Evolutionary conservation across 2,797 vertebrate genomes (phyloP).

Genomic region (Oreonectes daqikongensis): DNA sequence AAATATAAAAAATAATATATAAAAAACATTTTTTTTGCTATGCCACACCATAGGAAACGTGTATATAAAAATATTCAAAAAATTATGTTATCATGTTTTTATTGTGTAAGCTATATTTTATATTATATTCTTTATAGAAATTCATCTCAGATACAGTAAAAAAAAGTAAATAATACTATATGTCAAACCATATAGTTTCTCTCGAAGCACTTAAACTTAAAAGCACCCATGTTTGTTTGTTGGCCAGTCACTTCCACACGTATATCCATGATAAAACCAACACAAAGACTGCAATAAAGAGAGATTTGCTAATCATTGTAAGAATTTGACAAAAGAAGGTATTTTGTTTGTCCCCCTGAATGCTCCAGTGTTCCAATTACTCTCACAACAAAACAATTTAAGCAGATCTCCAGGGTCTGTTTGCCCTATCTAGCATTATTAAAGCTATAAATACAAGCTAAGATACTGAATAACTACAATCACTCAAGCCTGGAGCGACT

Average conservation of each 20-base stretch:
- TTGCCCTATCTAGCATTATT: constrained; percentile 23
- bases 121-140: too few species aligned
- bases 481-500: not conserved
- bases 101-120: too few species aligned
- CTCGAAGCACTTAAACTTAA: not conserved
- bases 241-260: not conserved
- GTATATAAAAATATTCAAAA: too few species aligned
- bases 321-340: constrained; percentile 10
- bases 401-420: constrained; percentile 13
- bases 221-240: not conserved
- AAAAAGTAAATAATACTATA: too few species aligned
- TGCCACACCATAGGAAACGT: too few species aligned
- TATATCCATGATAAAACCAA: not conserved
- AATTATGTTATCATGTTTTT: too few species aligned
- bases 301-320: constrained; percentile 15
- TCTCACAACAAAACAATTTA: constrained; percentile 7
- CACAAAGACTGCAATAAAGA: constrained; percentile 9
- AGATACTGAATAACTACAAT: constrained; percentile 18
- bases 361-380: constrained; percentile 3
- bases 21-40: too few species aligned
- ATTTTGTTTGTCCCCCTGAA: constrained; percentile 18
- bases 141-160: too few species aligned
- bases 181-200: too few species aligned
- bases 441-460: constrained; percentile 33
- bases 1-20: too few species aligned